Base-by-base conservation (phyloP, 2,888 invertebrate species). In the Aporophyla nigra region DNA sequence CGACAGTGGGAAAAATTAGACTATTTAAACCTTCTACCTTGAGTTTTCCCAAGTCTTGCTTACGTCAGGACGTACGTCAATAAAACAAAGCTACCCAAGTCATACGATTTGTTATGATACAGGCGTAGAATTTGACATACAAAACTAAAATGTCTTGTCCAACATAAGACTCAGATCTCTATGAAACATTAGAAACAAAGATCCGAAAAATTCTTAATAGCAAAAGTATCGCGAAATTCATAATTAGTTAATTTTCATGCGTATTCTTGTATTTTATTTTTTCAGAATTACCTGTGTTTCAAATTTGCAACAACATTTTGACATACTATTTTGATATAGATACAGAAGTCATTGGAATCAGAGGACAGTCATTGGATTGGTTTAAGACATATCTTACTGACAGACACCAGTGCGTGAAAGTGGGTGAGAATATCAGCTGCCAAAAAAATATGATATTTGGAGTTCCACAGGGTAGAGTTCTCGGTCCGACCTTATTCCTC, bases 181-280 rank as follows among this genome's bases (percentile, higher is more conserved):
- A n/a, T 63, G 9, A 46, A 62, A 68, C 43, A 67, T 51, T 24
- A 16, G 19, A 81, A n/a, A 79, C 27, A 65, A 56, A 19, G 33
- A 40, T 19, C 40, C 40, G 24, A 21, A 53, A 43, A 56, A 51
- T 65, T 33, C 7, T 51, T 19, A 71, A 63, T 49, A 68, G 16
- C 49, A 59, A 12, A 43, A 21, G 6, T n/a, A 43, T 43, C n/a
- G 24, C 27, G 10, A 24, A 49, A 59, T 71, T 27, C 54, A 56
- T 46, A 51, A 49, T 62, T 51, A 43, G 43, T 61, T 51, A 0
- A 33, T n/a, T 49, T 68, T 7, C 54, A 81, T 56, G 16, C 49
- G 27, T 68, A 65, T 63, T 63, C 12, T 56, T 10, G 14, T 54
- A 16, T 66, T 43, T 21, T 66, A n/a, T 27, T 27, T 54, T 56